These are phyloP conservation scores for Thereva unica DNA, from an alignment of 2,888 invertebrate species.

Conservation along the genomic window DNA sequence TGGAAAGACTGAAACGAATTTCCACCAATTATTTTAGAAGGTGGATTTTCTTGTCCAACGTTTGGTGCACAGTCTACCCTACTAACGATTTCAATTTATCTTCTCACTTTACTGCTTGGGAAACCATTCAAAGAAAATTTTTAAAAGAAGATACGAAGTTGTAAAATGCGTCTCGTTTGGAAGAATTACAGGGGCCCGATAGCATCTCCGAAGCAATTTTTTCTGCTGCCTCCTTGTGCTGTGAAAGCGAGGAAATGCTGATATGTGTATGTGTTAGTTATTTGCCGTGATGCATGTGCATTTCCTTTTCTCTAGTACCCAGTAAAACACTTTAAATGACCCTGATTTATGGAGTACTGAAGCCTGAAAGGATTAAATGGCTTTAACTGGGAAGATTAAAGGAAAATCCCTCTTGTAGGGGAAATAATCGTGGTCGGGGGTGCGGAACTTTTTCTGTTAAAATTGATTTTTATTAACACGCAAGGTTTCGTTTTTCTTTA, in stretches of 20 bases:
- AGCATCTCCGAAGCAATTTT: conserved; percentile 1
- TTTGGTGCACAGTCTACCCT: not conserved
- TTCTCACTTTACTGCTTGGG: not conserved
- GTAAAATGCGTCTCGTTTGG: conserved; percentile 12
- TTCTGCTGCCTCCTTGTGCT: not conserved
- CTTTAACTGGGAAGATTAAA: not conserved
- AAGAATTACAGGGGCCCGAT: conserved; percentile 7
- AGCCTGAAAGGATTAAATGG: conserved; percentile 3
- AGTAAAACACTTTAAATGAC: conserved; percentile 3
- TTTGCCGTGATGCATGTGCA: conserved; percentile 13
- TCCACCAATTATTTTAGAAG: conserved; percentile 4
- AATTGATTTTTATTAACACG: no score
- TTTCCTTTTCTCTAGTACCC: conserved; percentile 8
- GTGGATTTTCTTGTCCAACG: not conserved
- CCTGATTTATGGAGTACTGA: conserved; percentile 9
- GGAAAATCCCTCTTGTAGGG: no score
- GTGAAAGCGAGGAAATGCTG: conserved; percentile 6
- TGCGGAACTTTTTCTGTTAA: no score
- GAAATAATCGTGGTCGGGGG: no score
- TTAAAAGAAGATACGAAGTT: conserved; percentile 8
- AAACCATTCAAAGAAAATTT: conserved; percentile 2
- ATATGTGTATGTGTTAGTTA: conserved; percentile 13
- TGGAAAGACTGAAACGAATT: conserved; percentile 6
- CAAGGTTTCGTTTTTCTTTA: no score
- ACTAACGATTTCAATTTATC: conserved; percentile 6